Conservation (phyloP, 2,113 vertebrate species). For the Nothoprocta perdicaria region DNA sequence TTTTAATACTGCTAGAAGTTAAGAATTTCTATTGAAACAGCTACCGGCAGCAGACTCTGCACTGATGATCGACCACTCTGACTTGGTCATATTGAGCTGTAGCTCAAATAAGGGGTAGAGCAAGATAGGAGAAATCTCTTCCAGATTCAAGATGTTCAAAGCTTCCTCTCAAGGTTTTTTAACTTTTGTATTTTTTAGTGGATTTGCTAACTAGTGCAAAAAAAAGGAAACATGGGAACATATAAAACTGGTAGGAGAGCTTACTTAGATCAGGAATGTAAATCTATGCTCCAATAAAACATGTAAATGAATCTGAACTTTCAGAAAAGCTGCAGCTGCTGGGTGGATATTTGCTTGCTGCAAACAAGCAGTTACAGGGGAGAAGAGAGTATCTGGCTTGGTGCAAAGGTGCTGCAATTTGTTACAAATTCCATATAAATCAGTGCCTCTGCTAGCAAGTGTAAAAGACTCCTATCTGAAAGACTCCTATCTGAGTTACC, state of each 20-base stretch:
- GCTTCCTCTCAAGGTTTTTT: neutral
- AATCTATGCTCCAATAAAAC: neutral
- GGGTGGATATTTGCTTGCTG: neutral
- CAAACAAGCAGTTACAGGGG: neutral
- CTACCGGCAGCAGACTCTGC: neutral
- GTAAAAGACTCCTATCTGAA: neutral
- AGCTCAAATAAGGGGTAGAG: neutral
- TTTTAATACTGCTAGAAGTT: neutral
- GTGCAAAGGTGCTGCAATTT: neutral
- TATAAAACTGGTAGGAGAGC: neutral
- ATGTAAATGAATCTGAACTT: neutral
- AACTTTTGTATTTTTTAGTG: neutral
- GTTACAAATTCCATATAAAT: neutral
- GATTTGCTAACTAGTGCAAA: neutral
- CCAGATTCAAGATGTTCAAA: neutral
- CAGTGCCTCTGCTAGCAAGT: neutral
- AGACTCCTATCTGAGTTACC: neutral
- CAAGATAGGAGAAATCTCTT: neutral
- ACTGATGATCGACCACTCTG: neutral
- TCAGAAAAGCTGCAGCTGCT: neutral
- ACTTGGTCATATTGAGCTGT: neutral
- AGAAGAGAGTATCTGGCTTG: neutral
- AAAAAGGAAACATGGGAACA: neutral
- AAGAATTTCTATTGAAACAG: neutral
- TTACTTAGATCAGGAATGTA: neutral